Conservation (phyloP, 2,113 vertebrate species). For the Tragelaphus scriptus region DNA sequence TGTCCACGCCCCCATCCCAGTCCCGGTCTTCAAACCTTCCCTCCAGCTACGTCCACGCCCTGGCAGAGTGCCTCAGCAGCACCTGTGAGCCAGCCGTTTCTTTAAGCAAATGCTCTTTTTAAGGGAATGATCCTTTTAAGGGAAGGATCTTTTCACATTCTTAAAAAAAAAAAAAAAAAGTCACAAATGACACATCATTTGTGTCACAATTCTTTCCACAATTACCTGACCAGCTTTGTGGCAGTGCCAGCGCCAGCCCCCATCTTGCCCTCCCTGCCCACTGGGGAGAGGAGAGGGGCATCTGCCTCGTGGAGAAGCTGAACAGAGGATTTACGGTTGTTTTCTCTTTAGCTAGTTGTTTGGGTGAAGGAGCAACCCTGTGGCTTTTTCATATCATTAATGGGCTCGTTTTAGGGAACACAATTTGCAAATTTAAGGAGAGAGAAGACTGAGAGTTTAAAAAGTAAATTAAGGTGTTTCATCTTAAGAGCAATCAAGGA, state of each 20-base stretch:
- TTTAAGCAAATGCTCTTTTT: not conserved
- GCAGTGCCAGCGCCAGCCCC: accelerated
- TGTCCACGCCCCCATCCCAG: accelerated
- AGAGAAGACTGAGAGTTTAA: not conserved
- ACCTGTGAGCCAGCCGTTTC: no score
- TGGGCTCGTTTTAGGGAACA: not conserved
- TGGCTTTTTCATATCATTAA: not conserved
- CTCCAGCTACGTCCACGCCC: accelerated
- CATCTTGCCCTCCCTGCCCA: no score
- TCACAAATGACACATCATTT: not conserved
- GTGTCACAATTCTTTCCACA: not conserved
- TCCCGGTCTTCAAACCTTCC: not conserved
- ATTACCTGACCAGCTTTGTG: accelerated
- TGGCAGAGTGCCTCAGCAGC: not conserved
- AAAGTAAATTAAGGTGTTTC: not conserved
- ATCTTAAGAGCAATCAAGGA: not conserved
- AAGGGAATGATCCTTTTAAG: not conserved
- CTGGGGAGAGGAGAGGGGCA: no score
- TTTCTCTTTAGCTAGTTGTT: not conserved
- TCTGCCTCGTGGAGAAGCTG: accelerated
- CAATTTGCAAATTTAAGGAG: not conserved
- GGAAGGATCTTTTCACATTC: not conserved
- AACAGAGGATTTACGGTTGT: not conserved
- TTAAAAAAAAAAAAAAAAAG: not conserved
- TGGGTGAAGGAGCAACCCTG: not conserved